Evolutionary conservation across 92 coral and sea anemone genomes (phyloP).

Genomic region (Metridium senile): DNA sequence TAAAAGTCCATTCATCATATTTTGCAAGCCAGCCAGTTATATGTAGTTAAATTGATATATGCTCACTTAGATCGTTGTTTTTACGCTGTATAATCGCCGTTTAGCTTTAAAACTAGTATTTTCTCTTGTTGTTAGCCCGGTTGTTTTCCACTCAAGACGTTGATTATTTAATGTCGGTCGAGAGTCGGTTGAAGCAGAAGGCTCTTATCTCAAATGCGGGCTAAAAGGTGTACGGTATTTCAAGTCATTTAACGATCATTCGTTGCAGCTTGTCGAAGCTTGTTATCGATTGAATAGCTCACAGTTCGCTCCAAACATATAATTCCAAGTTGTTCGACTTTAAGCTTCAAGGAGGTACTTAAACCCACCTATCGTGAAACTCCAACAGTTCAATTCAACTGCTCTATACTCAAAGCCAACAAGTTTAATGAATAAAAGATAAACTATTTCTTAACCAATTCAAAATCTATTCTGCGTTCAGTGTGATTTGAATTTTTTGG

Average conservation of each 20-base stretch:
- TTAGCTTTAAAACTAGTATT: neutral
- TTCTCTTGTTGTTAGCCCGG: neutral
- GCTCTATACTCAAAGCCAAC: neutral
- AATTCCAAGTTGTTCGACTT: neutral
- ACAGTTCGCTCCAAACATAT: slow-evolving; percentile 15
- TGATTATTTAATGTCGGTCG: neutral
- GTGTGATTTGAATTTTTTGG: neutral
- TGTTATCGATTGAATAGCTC: slow-evolving; percentile 18
- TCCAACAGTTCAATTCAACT: neutral
- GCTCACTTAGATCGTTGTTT: slow-evolving; percentile 9
- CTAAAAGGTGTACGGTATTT: slow-evolving; percentile 1
- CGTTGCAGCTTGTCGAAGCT: slow-evolving; percentile 3
- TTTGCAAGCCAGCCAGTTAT: neutral
- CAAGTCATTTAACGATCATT: slow-evolving; percentile 21
- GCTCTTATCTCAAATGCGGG: neutral
- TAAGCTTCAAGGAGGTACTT: slow-evolving; percentile 2
- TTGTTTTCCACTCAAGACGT: neutral
- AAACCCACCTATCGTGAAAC: neutral
- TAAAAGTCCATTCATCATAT: slow-evolving; percentile 7
- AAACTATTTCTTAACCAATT: neutral
- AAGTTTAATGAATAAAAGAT: neutral
- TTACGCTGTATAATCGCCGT: neutral
- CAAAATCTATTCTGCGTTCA: neutral
- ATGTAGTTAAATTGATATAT: neutral
- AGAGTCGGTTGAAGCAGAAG: slow-evolving; percentile 5